These are phyloP conservation scores for Labeo calbasu DNA, from an alignment of 2,797 vertebrate genomes.

Conservation along the genomic window DNA sequence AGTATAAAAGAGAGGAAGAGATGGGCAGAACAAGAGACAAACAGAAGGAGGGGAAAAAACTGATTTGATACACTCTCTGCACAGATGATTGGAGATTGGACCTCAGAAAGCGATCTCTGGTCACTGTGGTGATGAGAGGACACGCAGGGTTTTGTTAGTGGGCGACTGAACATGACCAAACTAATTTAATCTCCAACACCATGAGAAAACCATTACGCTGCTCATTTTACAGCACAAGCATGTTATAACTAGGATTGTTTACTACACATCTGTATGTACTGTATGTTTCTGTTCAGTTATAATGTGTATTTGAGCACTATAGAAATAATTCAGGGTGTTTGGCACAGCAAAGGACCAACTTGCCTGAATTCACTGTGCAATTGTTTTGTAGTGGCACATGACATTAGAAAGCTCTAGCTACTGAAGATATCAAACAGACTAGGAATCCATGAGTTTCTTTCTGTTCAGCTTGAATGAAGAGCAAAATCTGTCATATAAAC, in stretches of 20 bases:
- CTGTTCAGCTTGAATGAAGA: conserved; percentile 15
- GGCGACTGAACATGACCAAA: not conserved
- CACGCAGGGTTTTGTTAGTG: conserved; percentile 23
- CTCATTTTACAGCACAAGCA: not conserved
- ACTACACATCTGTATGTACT: too few species aligned
- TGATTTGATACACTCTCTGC: conserved; percentile 58
- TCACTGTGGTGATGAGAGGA: conserved; percentile 47
- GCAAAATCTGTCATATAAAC: not conserved
- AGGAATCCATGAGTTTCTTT: not conserved
- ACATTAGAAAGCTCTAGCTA: not conserved
- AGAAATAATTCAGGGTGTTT: not conserved
- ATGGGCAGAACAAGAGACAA: conserved; percentile 42
- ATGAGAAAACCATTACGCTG: conserved; percentile 19
- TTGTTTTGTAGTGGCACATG: not conserved
- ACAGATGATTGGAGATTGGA: conserved; percentile 55
- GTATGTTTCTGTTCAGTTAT: not conserved
- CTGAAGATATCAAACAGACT: not conserved
- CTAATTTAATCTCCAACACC: conserved; percentile 2
- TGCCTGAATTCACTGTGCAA: not conserved
- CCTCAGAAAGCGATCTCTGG: conserved; percentile 17
- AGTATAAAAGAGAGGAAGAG: conserved; percentile 31
- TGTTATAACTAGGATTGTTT: not conserved
- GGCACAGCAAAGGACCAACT: not conserved
- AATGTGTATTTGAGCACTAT: not conserved
- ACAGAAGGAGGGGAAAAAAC: conserved; percentile 37